A percentile compares a stretch with the other conserved stretches of the same genome.
These are phyloP conservation scores for Euclidia mi DNA, from an alignment of 2,888 invertebrate genomes.

Conservation along the genomic window DNA sequence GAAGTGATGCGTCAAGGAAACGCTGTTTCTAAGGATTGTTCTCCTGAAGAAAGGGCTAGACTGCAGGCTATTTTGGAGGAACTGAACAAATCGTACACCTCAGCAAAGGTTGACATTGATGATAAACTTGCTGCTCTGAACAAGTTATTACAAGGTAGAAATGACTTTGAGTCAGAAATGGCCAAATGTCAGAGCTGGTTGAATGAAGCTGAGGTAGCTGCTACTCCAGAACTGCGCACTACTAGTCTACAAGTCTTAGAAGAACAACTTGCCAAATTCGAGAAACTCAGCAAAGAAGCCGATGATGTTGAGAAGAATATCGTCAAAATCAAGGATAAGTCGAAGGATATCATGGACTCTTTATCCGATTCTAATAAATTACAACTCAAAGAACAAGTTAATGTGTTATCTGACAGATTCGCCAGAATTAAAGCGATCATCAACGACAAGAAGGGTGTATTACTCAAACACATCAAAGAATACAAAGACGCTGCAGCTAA, in stretches of 20 bases:
- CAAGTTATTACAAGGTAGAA: conserved; percentile 94
- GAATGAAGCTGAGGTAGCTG: conserved; percentile 96
- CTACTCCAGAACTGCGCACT: conserved; percentile 94
- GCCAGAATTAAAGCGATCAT: conserved; percentile 93
- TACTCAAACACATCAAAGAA: conserved; percentile 94
- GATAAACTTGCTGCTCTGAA: conserved; percentile 93
- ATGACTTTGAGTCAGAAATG: conserved; percentile 94
- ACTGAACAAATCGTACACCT: conserved; percentile 93
- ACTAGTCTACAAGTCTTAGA: conserved; percentile 95
- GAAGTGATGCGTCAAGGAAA: conserved; percentile 94
- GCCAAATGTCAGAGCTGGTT: conserved; percentile 96
- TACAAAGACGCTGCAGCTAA: conserved; percentile 95
- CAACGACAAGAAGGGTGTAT: conserved; percentile 92
- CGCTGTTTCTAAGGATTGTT: conserved; percentile 95
- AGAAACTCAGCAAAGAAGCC: conserved; percentile 93
- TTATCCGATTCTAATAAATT: conserved; percentile 96
- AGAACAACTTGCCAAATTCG: conserved; percentile 96
- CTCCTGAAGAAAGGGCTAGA: conserved; percentile 91
- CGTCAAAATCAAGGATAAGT: conserved; percentile 94
- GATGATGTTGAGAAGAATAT: conserved; percentile 93
- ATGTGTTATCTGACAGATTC: conserved; percentile 94
- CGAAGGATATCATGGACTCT: conserved; percentile 94
- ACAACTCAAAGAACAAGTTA: conserved; percentile 94
- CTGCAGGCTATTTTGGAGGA: conserved; percentile 92
- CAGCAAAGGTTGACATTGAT: conserved; percentile 93